Conservation (phyloP, 2,113 vertebrate genomes). For the Passer montanus region DNA sequence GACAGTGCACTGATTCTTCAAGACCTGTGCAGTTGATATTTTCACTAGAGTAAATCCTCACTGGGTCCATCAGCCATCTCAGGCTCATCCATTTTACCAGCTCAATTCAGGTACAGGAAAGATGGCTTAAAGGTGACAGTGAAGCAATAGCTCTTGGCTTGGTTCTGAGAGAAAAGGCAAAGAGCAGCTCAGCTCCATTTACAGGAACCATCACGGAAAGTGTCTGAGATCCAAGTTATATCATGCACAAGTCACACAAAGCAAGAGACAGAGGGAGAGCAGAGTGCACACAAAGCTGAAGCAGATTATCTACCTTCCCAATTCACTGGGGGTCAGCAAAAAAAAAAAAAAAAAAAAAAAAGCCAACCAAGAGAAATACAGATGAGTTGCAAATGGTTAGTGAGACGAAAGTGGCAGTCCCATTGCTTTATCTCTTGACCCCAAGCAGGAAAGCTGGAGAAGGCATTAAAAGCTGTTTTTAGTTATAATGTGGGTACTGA, state of each 20-base stretch:
- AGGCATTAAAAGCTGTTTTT: background rate
- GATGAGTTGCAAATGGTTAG: constrained; percentile 48
- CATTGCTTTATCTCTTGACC: background rate
- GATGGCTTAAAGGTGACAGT: constrained; percentile 47
- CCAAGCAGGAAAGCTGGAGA: background rate
- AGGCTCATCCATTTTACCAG: background rate
- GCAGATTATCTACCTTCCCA: constrained; percentile 74
- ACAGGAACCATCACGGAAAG: constrained; percentile 55
- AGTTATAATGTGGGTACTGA: background rate
- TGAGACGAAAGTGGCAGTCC: background rate
- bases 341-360: background rate
- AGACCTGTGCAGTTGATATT: background rate
- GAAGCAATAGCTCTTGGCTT: constrained; percentile 44
- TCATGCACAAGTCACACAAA: constrained; percentile 70
- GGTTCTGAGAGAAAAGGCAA: constrained; percentile 54
- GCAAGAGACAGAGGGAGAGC: constrained; percentile 42
- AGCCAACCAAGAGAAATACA: constrained; percentile 55
- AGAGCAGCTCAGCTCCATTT: constrained; percentile 28
- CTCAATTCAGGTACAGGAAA: background rate
- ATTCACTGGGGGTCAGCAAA: constrained; percentile 70
- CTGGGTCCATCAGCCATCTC: background rate
- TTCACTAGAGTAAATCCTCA: background rate
- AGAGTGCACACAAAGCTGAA: constrained; percentile 62
- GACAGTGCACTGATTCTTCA: background rate
- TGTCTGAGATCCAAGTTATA: constrained; percentile 43